Conservation (phyloP, 2,888 invertebrate genomes). For the Thymelicus lineola region DNA sequence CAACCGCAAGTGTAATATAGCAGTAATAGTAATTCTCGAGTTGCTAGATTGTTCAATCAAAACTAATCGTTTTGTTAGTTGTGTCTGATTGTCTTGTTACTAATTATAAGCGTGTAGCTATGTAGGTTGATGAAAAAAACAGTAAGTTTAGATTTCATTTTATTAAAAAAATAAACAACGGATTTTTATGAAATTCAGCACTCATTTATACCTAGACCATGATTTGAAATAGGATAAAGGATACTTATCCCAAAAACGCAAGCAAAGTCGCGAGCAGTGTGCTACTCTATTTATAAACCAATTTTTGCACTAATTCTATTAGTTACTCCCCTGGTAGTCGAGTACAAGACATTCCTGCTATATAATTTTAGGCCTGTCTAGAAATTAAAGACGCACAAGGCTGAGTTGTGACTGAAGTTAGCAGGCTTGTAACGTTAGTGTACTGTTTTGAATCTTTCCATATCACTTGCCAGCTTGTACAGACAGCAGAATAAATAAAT, state of each 20-base stretch:
- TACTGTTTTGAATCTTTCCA: slow-evolving; percentile 16
- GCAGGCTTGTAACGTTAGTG: slow-evolving; percentile 16
- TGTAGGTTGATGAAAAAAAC: too few species aligned
- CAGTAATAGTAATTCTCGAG: neutral
- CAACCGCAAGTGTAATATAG: neutral
- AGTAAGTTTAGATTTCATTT: too few species aligned
- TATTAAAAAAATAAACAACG: too few species aligned
- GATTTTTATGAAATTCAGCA: too few species aligned
- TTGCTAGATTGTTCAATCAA: slow-evolving; percentile 24
- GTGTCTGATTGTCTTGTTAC: neutral
- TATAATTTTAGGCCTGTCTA: neutral
- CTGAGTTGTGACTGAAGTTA: slow-evolving; percentile 20
- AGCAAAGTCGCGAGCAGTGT: too few species aligned
- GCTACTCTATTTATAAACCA: too few species aligned
- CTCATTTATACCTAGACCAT: too few species aligned
- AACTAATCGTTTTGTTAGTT: slow-evolving; percentile 25
- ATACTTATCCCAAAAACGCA: too few species aligned
- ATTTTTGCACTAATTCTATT: too few species aligned
- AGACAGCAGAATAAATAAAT: slow-evolving; percentile 18
- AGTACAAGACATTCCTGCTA: neutral
- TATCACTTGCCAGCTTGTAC: slow-evolving; percentile 17
- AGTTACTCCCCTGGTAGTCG: too few species aligned
- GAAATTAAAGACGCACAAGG: neutral
- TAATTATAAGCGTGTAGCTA: neutral
- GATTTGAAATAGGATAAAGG: too few species aligned